A percentile compares a stretch with the other conserved stretches of the same genome.
phyloP scores from a whole-genome alignment of 2,888 invertebrate species.

The Clanis bilineata region DNA sequence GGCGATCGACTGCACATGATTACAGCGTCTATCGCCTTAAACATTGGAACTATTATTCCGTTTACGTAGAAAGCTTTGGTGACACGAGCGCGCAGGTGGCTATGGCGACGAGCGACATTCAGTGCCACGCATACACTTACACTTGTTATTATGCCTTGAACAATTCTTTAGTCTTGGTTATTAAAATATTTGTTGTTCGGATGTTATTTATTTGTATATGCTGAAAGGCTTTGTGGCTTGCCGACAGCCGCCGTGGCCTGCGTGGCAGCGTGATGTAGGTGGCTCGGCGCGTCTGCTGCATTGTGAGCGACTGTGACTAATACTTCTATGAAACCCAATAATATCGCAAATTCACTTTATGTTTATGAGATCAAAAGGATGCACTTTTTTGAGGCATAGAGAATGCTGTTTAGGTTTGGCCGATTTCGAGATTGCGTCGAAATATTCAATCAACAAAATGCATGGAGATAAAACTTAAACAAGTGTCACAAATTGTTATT shows the following conservation, averaged over 20 bases:
- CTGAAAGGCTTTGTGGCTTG: constrained; percentile 64
- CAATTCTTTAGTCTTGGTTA: constrained; percentile 77
- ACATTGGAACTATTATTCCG: constrained; percentile 22
- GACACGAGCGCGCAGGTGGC: constrained; percentile 47
- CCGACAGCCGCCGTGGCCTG: constrained; percentile 63
- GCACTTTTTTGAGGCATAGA: not conserved
- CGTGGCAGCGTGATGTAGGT: constrained; percentile 64
- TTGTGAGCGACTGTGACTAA: constrained; percentile 72
- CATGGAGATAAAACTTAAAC: too few relatives aligned
- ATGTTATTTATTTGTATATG: constrained; percentile 79
- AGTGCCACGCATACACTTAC: constrained; percentile 69
- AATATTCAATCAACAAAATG: too few relatives aligned
- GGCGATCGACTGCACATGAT: not conserved
- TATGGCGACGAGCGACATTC: constrained; percentile 44
- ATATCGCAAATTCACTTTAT: constrained; percentile 54
- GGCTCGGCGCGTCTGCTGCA: constrained; percentile 47
- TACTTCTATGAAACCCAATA: constrained; percentile 65
- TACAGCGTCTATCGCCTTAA: not conserved
- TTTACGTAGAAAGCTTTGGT: not conserved
- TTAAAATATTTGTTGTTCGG: constrained; percentile 82
- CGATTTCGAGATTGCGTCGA: too few relatives aligned
- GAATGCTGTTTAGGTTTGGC: not conserved
- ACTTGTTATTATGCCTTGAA: constrained; percentile 54
- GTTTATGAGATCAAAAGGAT: not conserved
- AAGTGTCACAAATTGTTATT: too few relatives aligned